Evolutionary conservation across 2,113 vertebrate species (phyloP).

Genomic region (Girardinichthys multiradiatus): DNA sequence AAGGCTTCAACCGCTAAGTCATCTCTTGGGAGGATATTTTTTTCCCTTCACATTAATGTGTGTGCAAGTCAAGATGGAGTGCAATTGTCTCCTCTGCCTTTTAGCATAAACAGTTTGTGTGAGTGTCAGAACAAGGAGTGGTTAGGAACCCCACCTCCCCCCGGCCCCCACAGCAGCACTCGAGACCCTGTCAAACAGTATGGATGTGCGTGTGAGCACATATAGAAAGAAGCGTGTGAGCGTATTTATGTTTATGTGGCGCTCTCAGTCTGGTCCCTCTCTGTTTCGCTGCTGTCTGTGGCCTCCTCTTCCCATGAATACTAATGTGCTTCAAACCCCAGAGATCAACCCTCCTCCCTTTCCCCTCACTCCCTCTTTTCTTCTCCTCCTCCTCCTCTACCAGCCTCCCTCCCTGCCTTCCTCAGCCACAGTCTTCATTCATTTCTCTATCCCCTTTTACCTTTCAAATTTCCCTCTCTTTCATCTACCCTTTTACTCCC

Average conservation of each 20-base stretch:
- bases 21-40: conserved; percentile 50
- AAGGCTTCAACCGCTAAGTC: conserved; percentile 56
- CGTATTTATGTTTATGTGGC: conserved; percentile 42
- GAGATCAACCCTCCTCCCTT: conserved; percentile 76
- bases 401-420: conserved; percentile 51
- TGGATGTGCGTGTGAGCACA: conserved; percentile 38
- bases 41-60: conserved; percentile 33
- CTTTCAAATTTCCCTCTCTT: conserved; percentile 74
- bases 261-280: conserved; percentile 76
- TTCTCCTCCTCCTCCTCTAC: conserved; percentile 29
- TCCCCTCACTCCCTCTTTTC: conserved; percentile 26
- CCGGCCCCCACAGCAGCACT: conserved; percentile 13
- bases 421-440: conserved; percentile 59
- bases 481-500: conserved; percentile 57
- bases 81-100: conserved; percentile 14
- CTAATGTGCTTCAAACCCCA: conserved; percentile 82
- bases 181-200: conserved; percentile 34
- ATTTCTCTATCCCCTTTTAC: conserved; percentile 67
- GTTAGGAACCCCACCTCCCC: conserved; percentile 13
- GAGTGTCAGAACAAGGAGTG: conserved; percentile 23
- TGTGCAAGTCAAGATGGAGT: conserved; percentile 30
- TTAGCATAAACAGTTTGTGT: conserved; percentile 22
- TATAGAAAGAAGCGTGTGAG: conserved; percentile 44
- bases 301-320: conserved; percentile 82
- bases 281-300: conserved; percentile 81